phyloP scores from a whole-genome alignment of 2,888 invertebrate genomes.

The Acheta domesticus region DNA sequence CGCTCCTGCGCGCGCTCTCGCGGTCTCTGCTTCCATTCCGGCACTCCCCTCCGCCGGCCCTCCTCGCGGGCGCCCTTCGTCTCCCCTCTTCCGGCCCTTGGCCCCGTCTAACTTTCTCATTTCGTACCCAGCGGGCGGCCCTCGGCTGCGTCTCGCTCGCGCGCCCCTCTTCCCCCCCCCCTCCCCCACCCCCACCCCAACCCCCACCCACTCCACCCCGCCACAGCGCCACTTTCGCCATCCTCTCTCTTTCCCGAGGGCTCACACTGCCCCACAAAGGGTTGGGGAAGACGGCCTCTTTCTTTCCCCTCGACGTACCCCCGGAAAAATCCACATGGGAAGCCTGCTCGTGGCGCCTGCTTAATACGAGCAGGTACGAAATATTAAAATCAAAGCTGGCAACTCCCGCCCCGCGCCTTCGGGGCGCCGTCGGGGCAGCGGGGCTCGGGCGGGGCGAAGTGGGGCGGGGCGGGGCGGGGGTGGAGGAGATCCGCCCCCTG shows the following conservation, averaged over 20 bases:
- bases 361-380: conserved; percentile 6
- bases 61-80: neutral
- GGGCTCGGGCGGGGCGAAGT: neutral
- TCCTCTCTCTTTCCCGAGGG: too few species aligned
- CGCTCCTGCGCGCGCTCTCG: neutral
- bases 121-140: neutral
- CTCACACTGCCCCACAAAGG: neutral
- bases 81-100: neutral
- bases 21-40: neutral
- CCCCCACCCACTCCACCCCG: too few species aligned
- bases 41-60: neutral
- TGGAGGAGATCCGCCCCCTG: neutral
- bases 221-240: too few species aligned
- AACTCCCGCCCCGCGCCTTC: too few species aligned
- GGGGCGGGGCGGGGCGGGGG: neutral
- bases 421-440: neutral
- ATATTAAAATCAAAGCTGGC: neutral
- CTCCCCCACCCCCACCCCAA: too few species aligned
- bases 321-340: neutral
- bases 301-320: neutral
- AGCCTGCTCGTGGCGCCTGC: neutral
- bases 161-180: too few species aligned
- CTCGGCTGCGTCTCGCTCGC: neutral
- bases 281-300: neutral
- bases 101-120: conserved; percentile 18